A percentile compares a stretch with the other conserved stretches of the same genome.
Conservation (phyloP, 92 coral and sea anemone species). For the Porites cylindrica region DNA sequence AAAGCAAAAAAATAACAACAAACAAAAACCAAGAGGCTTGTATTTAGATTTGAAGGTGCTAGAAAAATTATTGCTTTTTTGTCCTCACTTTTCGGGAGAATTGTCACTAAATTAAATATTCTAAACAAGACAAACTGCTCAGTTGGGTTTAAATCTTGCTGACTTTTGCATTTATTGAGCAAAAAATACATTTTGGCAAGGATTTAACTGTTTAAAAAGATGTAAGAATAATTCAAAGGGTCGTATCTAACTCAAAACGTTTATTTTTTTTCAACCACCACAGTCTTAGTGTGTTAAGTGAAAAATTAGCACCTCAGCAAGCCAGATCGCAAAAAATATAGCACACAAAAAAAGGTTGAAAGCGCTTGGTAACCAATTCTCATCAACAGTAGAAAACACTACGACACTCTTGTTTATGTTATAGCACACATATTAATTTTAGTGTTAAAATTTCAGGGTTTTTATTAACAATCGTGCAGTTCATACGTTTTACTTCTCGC, state of each 20-base stretch:
- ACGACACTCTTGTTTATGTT: not conserved
- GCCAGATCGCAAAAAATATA: not conserved
- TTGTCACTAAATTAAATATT: conserved; percentile 12
- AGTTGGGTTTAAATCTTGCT: not conserved
- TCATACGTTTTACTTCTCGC: too few relatives aligned
- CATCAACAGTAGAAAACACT: too few relatives aligned
- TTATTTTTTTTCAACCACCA: not conserved
- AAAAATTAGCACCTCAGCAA: not conserved
- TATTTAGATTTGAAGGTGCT: not conserved
- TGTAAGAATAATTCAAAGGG: not conserved
- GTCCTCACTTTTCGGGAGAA: conserved; percentile 6
- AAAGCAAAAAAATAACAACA: not conserved
- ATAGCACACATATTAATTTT: not conserved
- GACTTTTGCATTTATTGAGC: not conserved
- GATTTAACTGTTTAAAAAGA: conserved; percentile 3
- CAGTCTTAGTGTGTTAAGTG: not conserved
- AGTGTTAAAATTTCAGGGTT: too few relatives aligned
- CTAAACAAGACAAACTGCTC: conserved; percentile 13
- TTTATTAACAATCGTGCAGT: too few relatives aligned
- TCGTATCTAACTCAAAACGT: not conserved
- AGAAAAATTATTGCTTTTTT: conserved; percentile 2
- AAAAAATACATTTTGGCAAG: not conserved
- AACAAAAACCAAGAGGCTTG: conserved; percentile 4
- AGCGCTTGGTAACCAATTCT: not conserved
- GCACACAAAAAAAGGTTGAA: not conserved